A percentile compares a stretch with the other conserved stretches of the same genome.
Conservation (phyloP, 1,140 invertebrate genomes). For the Drosophila micromelanica region DNA sequence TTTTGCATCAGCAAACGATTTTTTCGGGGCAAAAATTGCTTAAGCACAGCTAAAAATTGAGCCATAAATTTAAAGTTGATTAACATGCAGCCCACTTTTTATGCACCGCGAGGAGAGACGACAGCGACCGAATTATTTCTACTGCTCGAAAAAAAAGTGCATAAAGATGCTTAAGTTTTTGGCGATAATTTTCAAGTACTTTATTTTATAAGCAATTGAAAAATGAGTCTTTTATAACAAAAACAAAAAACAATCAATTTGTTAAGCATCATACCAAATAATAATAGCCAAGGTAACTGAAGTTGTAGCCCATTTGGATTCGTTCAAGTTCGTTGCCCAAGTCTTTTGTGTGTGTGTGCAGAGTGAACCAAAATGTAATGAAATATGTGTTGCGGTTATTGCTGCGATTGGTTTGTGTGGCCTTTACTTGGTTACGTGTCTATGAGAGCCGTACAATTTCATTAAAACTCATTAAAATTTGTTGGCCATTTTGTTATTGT, state of each 20-base stretch:
- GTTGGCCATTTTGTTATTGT: conserved; percentile 34
- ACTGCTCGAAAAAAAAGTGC: not conserved
- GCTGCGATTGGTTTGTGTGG: conserved; percentile 36
- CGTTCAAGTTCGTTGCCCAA: conserved; percentile 55
- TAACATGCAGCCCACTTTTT: conserved; percentile 44
- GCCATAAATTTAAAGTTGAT: conserved; percentile 75
- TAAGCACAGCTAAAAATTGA: conserved; percentile 55
- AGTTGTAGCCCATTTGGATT: conserved; percentile 4
- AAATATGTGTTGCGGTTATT: conserved; percentile 53
- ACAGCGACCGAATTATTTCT: conserved; percentile 2
- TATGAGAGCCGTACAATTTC: conserved; percentile 65
- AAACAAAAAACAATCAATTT: conserved; percentile 17
- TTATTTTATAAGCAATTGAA: conserved; percentile 15
- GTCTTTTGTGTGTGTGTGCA: conserved; percentile 40
- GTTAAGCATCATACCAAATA: conserved; percentile 1
- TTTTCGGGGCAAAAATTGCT: conserved; percentile 34
- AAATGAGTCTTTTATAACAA: not conserved
- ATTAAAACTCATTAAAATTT: conserved; percentile 77
- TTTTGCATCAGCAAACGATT: not conserved
- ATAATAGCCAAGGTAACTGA: conserved; percentile 4
- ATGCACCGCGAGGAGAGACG: conserved; percentile 7
- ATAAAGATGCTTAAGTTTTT: conserved; percentile 6
- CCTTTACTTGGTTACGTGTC: conserved; percentile 55
- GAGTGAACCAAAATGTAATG: conserved; percentile 5
- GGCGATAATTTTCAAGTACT: conserved; percentile 11